Conservation (phyloP, 2,797 vertebrate genomes). For the Fratercula arctica region DNA sequence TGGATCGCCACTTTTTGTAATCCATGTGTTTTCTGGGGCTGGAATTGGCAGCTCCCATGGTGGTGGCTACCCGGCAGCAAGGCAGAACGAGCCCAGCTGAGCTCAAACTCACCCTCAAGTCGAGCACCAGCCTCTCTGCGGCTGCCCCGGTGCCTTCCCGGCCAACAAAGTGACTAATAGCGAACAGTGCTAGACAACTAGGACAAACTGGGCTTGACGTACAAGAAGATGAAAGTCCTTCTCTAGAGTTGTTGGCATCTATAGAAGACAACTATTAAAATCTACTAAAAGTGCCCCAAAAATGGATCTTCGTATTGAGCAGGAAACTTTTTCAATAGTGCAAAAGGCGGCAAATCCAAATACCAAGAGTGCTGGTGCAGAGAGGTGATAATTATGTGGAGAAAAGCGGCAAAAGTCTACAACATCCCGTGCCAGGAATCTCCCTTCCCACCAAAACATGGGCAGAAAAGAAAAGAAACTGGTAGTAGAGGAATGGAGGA, state of each 20-base stretch:
- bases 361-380: neutral
- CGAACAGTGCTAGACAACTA: neutral
- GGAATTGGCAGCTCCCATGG: neutral
- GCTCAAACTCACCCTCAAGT: neutral
- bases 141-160: neutral
- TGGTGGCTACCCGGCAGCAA: fast-evolving
- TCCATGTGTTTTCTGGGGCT: neutral
- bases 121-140: neutral
- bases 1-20: neutral
- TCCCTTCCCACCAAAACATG: neutral
- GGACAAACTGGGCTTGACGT: neutral
- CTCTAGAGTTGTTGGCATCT: neutral
- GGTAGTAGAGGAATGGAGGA: neutral
- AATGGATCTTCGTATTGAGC: neutral
- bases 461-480: neutral
- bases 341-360: neutral
- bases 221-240: neutral
- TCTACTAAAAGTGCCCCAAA: neutral
- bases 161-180: neutral
- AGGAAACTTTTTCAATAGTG: neutral
- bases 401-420: neutral
- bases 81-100: neutral
- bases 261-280: neutral
- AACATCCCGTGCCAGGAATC: neutral
- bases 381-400: neutral